A percentile compares a stretch with the other conserved stretches of the same genome.
Conservation (phyloP, 2,888 invertebrate species). For the Sinohyriopsis cumingii region DNA sequence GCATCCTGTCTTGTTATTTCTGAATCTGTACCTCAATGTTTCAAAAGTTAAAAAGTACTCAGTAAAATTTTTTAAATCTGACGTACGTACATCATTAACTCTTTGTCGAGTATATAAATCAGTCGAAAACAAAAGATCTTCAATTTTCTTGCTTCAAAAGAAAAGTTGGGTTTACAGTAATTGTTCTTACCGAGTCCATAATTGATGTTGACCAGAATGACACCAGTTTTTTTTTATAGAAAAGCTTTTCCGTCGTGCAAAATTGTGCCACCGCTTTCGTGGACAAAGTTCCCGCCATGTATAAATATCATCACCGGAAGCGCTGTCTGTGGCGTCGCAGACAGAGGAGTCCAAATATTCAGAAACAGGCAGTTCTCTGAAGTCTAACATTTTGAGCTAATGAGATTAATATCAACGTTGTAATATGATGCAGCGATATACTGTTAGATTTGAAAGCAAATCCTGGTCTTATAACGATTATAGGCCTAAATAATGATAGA, state of each 20-base stretch:
- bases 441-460: too few species aligned
- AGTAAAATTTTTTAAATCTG: too few species aligned
- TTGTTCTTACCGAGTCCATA: constrained; percentile 35
- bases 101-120: too few species aligned
- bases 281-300: constrained; percentile 72
- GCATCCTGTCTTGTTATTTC: too few species aligned
- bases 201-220: constrained; percentile 31
- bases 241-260: constrained; percentile 26
- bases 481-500: too few species aligned
- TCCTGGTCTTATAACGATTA: too few species aligned
- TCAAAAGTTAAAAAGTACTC: too few species aligned
- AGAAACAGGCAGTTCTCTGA: constrained; percentile 85
- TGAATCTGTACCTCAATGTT: too few species aligned
- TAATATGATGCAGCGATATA: neutral
- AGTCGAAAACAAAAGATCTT: too few species aligned
- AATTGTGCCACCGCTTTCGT: constrained; percentile 19
- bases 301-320: constrained; percentile 72
- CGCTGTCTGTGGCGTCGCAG: constrained; percentile 6
- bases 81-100: too few species aligned
- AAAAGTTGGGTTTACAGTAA: too few species aligned
- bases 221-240: constrained; percentile 8
- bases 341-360: constrained; percentile 79
- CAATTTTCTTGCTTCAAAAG: too few species aligned
- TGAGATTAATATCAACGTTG: neutral
- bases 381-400: constrained; percentile 1